Evolutionary conservation across 2,113 vertebrate species (phyloP).

Genomic region (Brachionichthys hirsutus): DNA sequence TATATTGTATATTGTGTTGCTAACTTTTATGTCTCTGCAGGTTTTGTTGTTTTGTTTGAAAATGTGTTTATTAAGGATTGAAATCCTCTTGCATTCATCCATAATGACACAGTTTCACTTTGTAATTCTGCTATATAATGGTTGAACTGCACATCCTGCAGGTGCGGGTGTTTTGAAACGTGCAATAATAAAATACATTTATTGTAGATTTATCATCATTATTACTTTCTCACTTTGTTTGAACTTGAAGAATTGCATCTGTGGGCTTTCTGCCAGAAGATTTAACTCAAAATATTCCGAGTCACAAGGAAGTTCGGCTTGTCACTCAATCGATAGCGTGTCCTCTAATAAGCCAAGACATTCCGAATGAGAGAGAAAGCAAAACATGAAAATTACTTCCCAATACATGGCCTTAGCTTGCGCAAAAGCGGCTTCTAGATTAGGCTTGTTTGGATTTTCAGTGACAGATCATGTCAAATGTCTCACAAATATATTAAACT

Average conservation of each 20-base stretch:
- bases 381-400: slow-evolving; percentile 28
- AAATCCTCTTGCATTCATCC: no score
- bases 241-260: slow-evolving; percentile 9
- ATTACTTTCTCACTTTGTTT: background rate
- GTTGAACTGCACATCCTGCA: no score
- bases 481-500: slow-evolving; percentile 56
- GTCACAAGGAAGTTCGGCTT: background rate
- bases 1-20: no score
- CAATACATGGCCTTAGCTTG: slow-evolving; percentile 24
- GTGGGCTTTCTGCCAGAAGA: background rate
- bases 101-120: no score
- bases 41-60: no score
- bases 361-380: slow-evolving; percentile 7
- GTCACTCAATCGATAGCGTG: slow-evolving; percentile 2
- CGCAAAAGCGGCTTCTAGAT: no score
- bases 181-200: no score
- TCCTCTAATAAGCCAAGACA: slow-evolving; percentile 22
- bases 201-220: no score
- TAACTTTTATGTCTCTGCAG: no score
- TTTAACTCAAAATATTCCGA: background rate
- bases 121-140: no score
- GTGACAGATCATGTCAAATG: slow-evolving; percentile 56
- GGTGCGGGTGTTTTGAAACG: no score
- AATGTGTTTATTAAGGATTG: no score
- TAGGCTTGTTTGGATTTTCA: slow-evolving; percentile 37